Base-by-base conservation (phyloP, 2,888 invertebrate genomes). In the Resseliella maxima region DNA sequence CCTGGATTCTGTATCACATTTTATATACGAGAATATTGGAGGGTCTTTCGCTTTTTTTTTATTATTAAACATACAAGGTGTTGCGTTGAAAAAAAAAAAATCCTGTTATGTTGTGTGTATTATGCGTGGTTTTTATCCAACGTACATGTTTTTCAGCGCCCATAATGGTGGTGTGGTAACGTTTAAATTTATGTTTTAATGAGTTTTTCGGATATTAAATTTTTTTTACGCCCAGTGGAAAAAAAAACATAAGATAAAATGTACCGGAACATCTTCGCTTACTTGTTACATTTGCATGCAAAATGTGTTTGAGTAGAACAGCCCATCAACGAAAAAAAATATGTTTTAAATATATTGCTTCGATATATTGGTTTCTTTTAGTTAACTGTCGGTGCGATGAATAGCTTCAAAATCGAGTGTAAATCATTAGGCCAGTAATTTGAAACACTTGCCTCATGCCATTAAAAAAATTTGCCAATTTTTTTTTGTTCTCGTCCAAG, bases 101-200 rank as follows among this genome's bases (percentile, higher is more conserved):
- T 31, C 72, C 72, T 72, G 27, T 72, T 59, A 24, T 72, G 24
- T 59, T 59, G 24, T 59, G n/a, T 59, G 59, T 59, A 24, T n/a
- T 31, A 31, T 72, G 72, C 72, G 72, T 72, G 31, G 72, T 35
- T 72, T 2, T 59, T 12, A 24, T 31, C 5, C 10, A 59, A 24
- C 24, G 24, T 59, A 31, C 10, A 72, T n/a, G 31, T 31, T 35
- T 72, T 35, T 35, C n/a, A 35, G 72, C 72, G 35, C 24, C 15
- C 12, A 72, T 72, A 72, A 72, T 72, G 72, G 72, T 35, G 72
- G 72, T 72, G 72, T n/a, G 72, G 72, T 35, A n/a, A 72, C 31
- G 72, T 15, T 72, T 31, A 72, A 72, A 72, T 72, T 72, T 72
- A 72, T 72, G 72, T 72, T 72, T 72, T 72, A 72, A 72, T 72